phyloP scores from a whole-genome alignment of 1,140 invertebrate species.

The Ephestia elutella region DNA sequence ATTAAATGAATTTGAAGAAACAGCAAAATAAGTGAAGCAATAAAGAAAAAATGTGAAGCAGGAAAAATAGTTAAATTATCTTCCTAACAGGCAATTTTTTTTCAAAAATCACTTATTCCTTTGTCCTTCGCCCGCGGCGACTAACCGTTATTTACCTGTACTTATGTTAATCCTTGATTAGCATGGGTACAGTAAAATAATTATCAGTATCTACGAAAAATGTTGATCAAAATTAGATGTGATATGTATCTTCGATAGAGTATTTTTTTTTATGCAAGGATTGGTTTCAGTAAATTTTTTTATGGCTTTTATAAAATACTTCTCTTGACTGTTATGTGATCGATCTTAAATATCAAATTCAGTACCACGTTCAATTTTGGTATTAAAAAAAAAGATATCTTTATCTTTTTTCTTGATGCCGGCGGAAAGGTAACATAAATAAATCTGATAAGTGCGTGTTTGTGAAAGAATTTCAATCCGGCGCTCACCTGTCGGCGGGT shows the following conservation, averaged over 20 bases:
- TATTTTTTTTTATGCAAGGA: too few species aligned
- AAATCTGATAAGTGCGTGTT: slow-evolving; percentile 46
- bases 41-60: too few species aligned
- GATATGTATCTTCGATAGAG: too few species aligned
- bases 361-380: background rate
- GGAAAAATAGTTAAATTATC: slow-evolving; percentile 7
- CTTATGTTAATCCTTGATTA: too few species aligned
- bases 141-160: slow-evolving; percentile 4
- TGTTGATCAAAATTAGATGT: too few species aligned
- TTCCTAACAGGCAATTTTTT: background rate
- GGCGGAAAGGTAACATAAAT: slow-evolving; percentile 13
- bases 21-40: slow-evolving; percentile 15
- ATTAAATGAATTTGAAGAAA: too few species aligned
- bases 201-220: too few species aligned
- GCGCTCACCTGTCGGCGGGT: slow-evolving; percentile 41
- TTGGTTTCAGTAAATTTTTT: too few species aligned
- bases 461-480: slow-evolving; percentile 55
- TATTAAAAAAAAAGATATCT: background rate
- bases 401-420: background rate
- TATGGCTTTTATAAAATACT: too few species aligned
- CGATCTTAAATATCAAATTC: too few species aligned
- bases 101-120: background rate
- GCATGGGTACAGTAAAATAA: too few species aligned
- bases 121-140: background rate
- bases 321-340: too few species aligned